phyloP scores from a whole-genome alignment of 53 echinoderm and acorn worm species.

The Mesocentrotus franciscanus region DNA sequence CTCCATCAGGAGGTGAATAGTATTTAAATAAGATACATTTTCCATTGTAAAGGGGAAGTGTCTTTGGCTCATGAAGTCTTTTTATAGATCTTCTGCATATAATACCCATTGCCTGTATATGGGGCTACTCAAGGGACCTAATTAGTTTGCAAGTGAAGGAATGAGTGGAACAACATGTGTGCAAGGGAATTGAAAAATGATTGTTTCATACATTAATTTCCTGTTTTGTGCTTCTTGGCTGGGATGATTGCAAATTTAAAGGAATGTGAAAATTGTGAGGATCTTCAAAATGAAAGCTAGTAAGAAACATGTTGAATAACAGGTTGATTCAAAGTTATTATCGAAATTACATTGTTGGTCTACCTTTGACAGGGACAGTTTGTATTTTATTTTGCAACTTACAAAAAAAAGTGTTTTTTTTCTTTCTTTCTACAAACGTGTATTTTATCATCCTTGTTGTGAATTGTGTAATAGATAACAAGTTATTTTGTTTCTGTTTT shows the following conservation, averaged over 20 bases:
- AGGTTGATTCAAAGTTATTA: no score
- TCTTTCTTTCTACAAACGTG: no score
- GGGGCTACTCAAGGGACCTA: neutral
- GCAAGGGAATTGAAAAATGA: neutral
- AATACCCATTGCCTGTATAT: neutral
- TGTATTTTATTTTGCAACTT: neutral
- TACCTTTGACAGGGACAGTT: neutral
- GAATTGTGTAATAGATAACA: no score
- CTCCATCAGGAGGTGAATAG: neutral
- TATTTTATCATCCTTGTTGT: no score
- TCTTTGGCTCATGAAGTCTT: neutral
- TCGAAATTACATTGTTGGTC: neutral
- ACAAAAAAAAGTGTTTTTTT: no score
- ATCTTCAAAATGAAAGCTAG: neutral
- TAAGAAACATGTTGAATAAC: neutral
- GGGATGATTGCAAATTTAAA: neutral
- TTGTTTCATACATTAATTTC: neutral
- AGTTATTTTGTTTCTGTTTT: no score
- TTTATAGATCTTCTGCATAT: neutral
- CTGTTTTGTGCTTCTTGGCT: neutral
- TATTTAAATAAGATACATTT: neutral
- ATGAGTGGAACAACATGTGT: neutral
- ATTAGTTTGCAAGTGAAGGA: slow-evolving; percentile 1
- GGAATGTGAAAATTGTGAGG: neutral
- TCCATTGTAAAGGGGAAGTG: neutral